Conservation (phyloP, 2,797 vertebrate genomes). For the Typhlichthys eigenmanni region DNA sequence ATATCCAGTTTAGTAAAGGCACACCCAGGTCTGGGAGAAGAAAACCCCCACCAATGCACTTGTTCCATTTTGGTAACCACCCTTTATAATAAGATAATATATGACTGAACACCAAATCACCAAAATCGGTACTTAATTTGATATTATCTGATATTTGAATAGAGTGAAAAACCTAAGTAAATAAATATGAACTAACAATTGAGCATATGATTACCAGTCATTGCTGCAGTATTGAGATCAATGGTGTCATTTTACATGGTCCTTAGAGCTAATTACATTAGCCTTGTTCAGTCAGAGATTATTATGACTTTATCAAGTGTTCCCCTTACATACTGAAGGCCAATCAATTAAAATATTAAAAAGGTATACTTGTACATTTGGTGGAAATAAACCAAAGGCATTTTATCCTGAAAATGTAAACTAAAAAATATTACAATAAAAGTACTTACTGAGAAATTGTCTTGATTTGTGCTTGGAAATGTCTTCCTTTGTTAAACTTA, state of each 20-base stretch:
- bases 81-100: slow-evolving; percentile 17
- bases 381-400: slow-evolving; percentile 12
- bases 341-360: slow-evolving; percentile 4
- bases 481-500: slow-evolving; percentile 35
- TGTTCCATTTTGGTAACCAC: slow-evolving; percentile 60
- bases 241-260: slow-evolving; percentile 62
- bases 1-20: slow-evolving; percentile 66
- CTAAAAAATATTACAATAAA: slow-evolving; percentile 21
- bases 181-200: slow-evolving; percentile 10
- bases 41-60: slow-evolving; percentile 66
- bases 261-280: slow-evolving; percentile 52
- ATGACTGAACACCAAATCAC: slow-evolving; percentile 18
- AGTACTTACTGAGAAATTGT: slow-evolving; percentile 58
- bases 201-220: slow-evolving; percentile 31
- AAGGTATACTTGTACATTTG: slow-evolving; percentile 29
- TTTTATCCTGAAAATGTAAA: slow-evolving; percentile 12
- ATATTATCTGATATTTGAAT: background rate
- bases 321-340: slow-evolving; percentile 2
- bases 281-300: slow-evolving; percentile 40
- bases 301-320: slow-evolving; percentile 3
- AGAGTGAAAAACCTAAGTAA: background rate
- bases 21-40: slow-evolving; percentile 75
- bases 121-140: slow-evolving; percentile 1
- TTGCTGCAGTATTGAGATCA: slow-evolving; percentile 59
- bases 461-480: slow-evolving; percentile 43